Evolutionary conservation across 2,888 invertebrate species (phyloP), one percentile per base, ranked within the genome.

Genomic region (Eumerus sabulonum): DNA sequence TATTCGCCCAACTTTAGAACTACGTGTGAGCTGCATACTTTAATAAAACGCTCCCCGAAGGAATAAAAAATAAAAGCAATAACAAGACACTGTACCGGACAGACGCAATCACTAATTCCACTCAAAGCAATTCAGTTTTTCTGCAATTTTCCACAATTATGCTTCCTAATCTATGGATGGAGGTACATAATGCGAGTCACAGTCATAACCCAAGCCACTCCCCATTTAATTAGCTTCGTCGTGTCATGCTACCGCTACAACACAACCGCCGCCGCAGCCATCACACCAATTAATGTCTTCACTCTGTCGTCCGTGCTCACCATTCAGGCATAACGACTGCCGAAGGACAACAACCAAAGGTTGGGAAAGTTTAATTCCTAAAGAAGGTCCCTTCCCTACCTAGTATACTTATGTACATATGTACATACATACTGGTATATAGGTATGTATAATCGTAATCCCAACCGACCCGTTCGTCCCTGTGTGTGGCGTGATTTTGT

Each of bases 301-400:
- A 44, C 59, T 62, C 62, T 62, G 63, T 54, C 62, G 19, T 18
- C 16, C 50, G 7, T 27, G 27, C 27, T n/a, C 27, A 27, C 27
- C 2, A n/a, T n/a, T n/a, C n/a, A n/a, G n/a, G n/a, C n/a, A n/a
- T n/a, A 27, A 27, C 27, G 27, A 2, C 27, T 2, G 3, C 27
- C 27, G 27, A 27, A 53, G 59, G 63, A 76, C 64, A 76, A 59
- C 45, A 36, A 48, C 48, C 12, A 45, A 53, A 54, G 63, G 63
- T 68, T 76, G 64, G 56, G 48, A 57, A 64, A 59, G 48, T 70
- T 76, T 44, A 27, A 36, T 60, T 70, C 48, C 59, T 70, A 70
- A 77, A 27, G 44, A 57, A 51, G 44, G 45, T 40, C 18, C 42
- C 18, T 18, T 60, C 27, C 36, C n/a, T 50, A n/a, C 13, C 2